Evolutionary conservation across 2,113 vertebrate species (phyloP), one percentile per base, ranked within the genome.

Genomic region (Boulengeromyrus knoepffleri): DNA sequence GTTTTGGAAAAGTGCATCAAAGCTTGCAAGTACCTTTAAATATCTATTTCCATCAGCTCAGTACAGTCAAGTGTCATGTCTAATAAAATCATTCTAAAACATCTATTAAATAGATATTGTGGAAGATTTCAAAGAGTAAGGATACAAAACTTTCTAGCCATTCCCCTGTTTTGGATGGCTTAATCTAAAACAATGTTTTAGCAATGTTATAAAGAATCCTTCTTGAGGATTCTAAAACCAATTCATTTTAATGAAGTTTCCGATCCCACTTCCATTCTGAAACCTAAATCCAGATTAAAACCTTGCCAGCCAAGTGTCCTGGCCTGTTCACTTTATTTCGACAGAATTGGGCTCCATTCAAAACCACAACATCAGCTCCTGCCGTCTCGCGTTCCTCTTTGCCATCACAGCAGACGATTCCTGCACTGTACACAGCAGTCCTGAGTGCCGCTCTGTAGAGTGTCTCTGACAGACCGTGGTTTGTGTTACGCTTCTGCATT

Each of bases 281-380:
- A 91, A 87, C 31, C 12, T 62, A 93, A 93, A 93, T 92, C 89
- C 62, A 50, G 88, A 89, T 36, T 83, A 84, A 83, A 45, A 42
- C 49, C 31, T 49, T 13, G 17, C 70, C 8, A 39, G 58, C 90
- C 93, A 94, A 92, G 94, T 93, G 91, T 92, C 47, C 0, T 46
- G 89, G 90, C 83, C 90, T 89, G 88, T 58, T 83, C 27, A 46
- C 53, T 91, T 90, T 91, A 89, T 89, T 93, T 91, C 42, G 88
- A 90, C 91, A 91, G 45, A 62, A 58, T 58, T 36, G 46, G 85
- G 90, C 66, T 77, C 85, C 89, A 70, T 87, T 80, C 74, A 80
- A 80, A 39, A 89, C 88, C 66, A 89, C 10, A 45, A 56, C 10
- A 42, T 80, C 36, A 39, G 74, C 31, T 39, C 74, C 74, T 80